phyloP scores from a whole-genome alignment of 30 jellyfish, hydroid and myxozoan genomes.

The Chironex yamaguchii region DNA sequence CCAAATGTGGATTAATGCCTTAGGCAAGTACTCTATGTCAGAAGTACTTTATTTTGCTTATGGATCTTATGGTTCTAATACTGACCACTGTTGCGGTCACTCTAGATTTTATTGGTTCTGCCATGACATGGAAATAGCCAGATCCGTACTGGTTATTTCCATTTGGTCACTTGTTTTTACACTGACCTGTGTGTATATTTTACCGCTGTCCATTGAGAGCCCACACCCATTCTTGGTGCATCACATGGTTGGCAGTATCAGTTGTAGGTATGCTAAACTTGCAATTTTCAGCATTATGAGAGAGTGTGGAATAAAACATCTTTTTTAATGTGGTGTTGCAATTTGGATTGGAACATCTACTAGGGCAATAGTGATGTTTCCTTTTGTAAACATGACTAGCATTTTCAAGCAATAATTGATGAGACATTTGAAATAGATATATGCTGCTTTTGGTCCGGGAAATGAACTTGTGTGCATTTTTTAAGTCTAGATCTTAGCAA shows the following conservation, averaged over 20 bases:
- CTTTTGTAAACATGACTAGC: constrained; percentile 69
- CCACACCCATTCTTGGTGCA: constrained; percentile 80
- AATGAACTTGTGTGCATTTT: too few relatives aligned
- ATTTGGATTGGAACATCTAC: constrained; percentile 88
- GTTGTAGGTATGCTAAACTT: constrained; percentile 70
- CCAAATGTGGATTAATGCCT: constrained; percentile 88
- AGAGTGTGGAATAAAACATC: constrained; percentile 66
- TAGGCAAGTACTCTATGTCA: constrained; percentile 89
- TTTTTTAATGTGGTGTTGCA: constrained; percentile 90
- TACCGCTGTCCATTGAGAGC: constrained; percentile 74
- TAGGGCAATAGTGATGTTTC: constrained; percentile 91
- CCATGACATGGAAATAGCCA: constrained; percentile 76
- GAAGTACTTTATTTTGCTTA: constrained; percentile 82
- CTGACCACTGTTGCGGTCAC: constrained; percentile 92
- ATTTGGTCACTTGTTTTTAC: constrained; percentile 65
- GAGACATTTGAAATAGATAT: too few relatives aligned
- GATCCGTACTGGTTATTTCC: constrained; percentile 54
- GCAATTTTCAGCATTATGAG: constrained; percentile 88
- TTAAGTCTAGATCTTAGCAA: too few relatives aligned
- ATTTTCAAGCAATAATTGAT: constrained; percentile 67
- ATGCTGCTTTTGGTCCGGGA: too few relatives aligned
- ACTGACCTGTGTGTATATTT: constrained; percentile 40
- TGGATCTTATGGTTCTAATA: constrained; percentile 89
- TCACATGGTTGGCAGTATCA: constrained; percentile 59
- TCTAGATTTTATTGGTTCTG: constrained; percentile 81